Percentiles rank a stretch among this genome's conserved stretches.
Conservation (phyloP, 2,113 vertebrate genomes). For the Gymnogyps californianus region DNA sequence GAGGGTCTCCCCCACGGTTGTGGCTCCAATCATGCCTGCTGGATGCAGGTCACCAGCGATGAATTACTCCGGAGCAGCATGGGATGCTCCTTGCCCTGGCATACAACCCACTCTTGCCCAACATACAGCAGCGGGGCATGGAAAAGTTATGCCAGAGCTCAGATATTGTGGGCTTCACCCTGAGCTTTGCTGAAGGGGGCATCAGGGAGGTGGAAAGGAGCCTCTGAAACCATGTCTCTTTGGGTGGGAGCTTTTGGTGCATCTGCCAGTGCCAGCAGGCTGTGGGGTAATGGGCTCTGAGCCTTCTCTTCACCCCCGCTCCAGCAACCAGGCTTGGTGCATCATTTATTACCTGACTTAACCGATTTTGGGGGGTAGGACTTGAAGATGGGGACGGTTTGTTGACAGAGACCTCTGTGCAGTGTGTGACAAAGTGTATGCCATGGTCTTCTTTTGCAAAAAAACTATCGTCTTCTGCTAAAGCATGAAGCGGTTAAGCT, state of each 20-base stretch:
- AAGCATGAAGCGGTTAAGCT: slow-evolving; percentile 28
- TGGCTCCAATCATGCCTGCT: background rate
- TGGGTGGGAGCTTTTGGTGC: background rate
- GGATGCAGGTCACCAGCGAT: background rate
- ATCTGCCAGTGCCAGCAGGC: background rate
- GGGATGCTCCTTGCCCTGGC: background rate
- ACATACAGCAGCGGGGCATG: accelerated
- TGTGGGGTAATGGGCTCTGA: background rate
- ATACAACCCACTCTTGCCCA: background rate
- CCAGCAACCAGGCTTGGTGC: background rate
- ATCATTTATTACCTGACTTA: background rate
- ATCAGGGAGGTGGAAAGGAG: background rate
- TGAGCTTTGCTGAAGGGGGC: background rate
- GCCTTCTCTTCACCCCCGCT: background rate
- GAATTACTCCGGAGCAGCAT: background rate
- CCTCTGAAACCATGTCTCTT: accelerated
- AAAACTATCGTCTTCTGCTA: background rate
- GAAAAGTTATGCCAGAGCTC: background rate
- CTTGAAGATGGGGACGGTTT: background rate
- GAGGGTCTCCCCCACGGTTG: accelerated
- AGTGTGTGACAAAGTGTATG: background rate
- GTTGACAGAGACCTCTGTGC: background rate
- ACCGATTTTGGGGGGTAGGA: background rate
- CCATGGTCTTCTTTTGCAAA: background rate
- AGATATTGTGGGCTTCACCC: background rate